phyloP scores from a whole-genome alignment of 2,888 invertebrate genomes.

The Oscheius onirici region DNA sequence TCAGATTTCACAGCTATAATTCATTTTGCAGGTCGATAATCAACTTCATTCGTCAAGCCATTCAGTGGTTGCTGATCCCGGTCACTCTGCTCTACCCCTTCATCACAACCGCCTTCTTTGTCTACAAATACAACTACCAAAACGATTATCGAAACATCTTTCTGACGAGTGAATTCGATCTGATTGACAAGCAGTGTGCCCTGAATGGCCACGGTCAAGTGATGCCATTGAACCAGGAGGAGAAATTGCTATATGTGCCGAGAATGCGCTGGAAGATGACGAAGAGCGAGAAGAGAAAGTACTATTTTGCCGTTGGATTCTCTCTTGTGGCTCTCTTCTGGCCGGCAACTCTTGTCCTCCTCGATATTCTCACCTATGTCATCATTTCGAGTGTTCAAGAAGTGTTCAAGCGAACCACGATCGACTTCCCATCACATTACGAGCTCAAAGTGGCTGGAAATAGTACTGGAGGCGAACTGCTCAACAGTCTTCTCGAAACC shows the following conservation, averaged over 20 bases:
- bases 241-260: constrained; percentile 48
- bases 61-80: constrained; percentile 26
- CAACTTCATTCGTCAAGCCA: background rate
- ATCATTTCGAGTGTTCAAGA: constrained; percentile 38
- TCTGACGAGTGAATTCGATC: constrained; percentile 53
- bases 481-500: constrained; percentile 47
- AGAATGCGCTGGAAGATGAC: constrained; percentile 46
- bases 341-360: constrained; percentile 49
- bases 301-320: constrained; percentile 42
- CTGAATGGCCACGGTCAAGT: constrained; percentile 43
- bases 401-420: constrained; percentile 39
- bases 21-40: background rate
- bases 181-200: constrained; percentile 58
- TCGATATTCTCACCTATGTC: constrained; percentile 43
- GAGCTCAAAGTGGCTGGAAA: constrained; percentile 49
- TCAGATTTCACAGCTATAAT: too few species aligned
- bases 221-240: constrained; percentile 54
- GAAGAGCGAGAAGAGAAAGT: constrained; percentile 40
- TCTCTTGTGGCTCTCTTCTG: constrained; percentile 45
- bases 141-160: constrained; percentile 57
- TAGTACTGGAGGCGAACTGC: constrained; percentile 45
- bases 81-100: constrained; percentile 27
- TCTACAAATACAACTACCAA: constrained; percentile 50
- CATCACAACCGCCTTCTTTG: constrained; percentile 39
- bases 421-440: constrained; percentile 50